Evolutionary conservation across 2,797 vertebrate species (phyloP).

Genomic region (Galago senegalensis): DNA sequence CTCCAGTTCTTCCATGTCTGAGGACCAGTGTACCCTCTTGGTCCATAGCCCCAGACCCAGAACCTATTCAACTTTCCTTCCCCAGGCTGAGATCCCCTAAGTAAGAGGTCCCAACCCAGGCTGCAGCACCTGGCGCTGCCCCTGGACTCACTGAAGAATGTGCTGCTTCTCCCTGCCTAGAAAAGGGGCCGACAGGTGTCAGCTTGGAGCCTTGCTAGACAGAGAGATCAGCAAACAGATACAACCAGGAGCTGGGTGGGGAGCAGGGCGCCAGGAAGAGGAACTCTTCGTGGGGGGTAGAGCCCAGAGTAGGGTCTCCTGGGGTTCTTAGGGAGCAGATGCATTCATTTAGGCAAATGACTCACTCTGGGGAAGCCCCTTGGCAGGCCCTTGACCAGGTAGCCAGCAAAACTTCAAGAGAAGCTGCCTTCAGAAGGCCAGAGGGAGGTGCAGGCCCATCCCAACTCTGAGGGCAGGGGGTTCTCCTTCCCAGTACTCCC

Average conservation of each 20-base stretch:
- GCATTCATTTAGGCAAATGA: background rate
- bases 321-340: background rate
- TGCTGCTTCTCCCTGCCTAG: background rate
- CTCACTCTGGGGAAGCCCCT: background rate
- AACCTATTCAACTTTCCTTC: background rate
- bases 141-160: background rate
- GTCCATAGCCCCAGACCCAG: background rate
- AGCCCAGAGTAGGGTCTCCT: background rate
- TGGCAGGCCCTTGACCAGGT: background rate
- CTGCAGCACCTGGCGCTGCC: accelerated
- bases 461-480: background rate
- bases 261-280: background rate
- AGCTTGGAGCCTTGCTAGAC: background rate
- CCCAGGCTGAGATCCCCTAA: background rate
- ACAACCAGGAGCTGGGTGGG: background rate
- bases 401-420: background rate
- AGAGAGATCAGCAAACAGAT: background rate
- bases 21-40: background rate
- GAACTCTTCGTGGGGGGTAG: background rate
- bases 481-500: background rate
- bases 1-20: background rate
- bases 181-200: background rate
- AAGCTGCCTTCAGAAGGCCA: background rate
- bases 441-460: background rate
- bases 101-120: background rate